A percentile compares a stretch with the other conserved stretches of the same genome.
These are phyloP conservation scores for Melospiza georgiana DNA, from an alignment of 2,113 vertebrate species.

Conservation along the genomic window DNA sequence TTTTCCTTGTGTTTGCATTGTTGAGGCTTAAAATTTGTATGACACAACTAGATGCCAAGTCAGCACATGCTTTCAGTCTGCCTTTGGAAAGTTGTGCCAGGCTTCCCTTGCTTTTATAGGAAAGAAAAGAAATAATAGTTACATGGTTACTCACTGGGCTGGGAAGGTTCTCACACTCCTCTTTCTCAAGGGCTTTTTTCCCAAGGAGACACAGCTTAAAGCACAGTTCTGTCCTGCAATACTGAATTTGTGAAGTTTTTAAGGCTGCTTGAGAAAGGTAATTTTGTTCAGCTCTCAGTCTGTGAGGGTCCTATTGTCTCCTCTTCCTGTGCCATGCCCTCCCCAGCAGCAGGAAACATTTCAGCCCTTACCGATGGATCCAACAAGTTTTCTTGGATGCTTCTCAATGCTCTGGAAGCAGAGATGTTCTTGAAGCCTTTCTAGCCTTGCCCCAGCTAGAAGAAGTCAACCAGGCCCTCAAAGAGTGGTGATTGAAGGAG, in stretches of 20 bases:
- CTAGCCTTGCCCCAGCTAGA: background rate
- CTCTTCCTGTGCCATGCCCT: background rate
- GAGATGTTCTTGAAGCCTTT: background rate
- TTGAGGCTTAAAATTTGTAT: slow-evolving; percentile 20
- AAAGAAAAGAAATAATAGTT: slow-evolving; percentile 14
- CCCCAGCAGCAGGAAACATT: background rate
- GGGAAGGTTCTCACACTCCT: background rate
- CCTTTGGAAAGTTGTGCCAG: background rate
- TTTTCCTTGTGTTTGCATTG: slow-evolving; percentile 38
- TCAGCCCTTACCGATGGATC: background rate
- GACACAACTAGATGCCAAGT: slow-evolving; percentile 18
- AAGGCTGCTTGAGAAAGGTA: background rate
- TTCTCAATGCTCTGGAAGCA: background rate
- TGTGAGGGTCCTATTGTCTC: background rate
- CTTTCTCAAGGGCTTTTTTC: background rate
- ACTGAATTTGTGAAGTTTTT: background rate
- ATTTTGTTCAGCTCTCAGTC: background rate
- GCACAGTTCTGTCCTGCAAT: background rate
- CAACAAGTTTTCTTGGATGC: background rate
- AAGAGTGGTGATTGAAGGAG: background rate
- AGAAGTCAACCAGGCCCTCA: background rate
- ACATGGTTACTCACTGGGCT: background rate
- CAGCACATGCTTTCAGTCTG: slow-evolving; percentile 39
- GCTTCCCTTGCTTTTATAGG: background rate
- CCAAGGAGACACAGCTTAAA: background rate